Evolutionary conservation across 2,888 invertebrate species (phyloP).

Genomic region (Agrenia bidenticulata): DNA sequence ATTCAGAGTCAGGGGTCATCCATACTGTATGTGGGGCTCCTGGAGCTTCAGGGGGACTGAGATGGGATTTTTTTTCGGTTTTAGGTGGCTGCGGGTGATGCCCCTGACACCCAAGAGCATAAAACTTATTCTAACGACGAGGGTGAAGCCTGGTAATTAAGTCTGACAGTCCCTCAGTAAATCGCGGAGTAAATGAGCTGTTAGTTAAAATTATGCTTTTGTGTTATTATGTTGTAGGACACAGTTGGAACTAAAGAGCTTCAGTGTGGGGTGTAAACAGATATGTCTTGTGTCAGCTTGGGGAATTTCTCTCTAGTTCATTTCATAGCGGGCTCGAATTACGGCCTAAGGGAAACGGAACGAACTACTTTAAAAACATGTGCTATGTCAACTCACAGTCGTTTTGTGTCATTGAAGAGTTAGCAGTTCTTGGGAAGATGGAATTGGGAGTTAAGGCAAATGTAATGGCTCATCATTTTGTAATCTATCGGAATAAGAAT

Average conservation of each 20-base stretch:
- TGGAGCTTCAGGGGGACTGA: no score
- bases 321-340: constrained; percentile 5
- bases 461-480: no score
- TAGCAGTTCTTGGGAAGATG: no score
- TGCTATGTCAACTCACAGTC: constrained; percentile 1
- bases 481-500: no score
- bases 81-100: background rate
- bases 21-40: no score
- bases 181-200: constrained; percentile 15
- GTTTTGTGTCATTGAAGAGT: no score
- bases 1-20: no score
- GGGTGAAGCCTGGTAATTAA: constrained; percentile 14
- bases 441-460: no score
- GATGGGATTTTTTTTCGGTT: no score
- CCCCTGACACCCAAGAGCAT: background rate
- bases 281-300: constrained; percentile 12
- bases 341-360: constrained; percentile 2
- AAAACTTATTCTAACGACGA: background rate
- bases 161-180: constrained; percentile 2
- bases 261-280: constrained; percentile 10
- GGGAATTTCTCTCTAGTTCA: constrained; percentile 14
- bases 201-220: constrained; percentile 9
- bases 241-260: no score
- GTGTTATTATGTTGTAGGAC: background rate
- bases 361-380: constrained; percentile 16